Conservation (phyloP, 53 echinoderm and acorn worm species). For the Paracentrotus lividus region DNA sequence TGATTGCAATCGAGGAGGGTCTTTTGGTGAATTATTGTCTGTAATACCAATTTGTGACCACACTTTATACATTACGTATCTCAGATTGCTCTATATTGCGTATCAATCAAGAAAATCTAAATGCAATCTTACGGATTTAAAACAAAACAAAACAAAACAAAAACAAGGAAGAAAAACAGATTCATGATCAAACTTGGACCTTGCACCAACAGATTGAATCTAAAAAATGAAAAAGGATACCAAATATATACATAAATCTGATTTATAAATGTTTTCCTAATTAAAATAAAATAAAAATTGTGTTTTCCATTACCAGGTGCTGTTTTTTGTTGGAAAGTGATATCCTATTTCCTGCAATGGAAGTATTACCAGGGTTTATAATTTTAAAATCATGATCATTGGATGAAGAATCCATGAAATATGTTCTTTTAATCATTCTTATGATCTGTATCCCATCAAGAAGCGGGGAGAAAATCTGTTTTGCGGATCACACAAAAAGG, state of each 20-base stretch:
- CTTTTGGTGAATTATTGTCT: constrained; percentile 26
- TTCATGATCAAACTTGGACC: background rate
- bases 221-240: constrained; percentile 16
- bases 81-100: background rate
- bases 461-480: background rate
- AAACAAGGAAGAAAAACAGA: constrained; percentile 44
- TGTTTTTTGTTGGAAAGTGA: background rate
- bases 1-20: constrained; percentile 35
- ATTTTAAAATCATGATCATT: background rate
- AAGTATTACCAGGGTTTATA: background rate
- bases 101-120: background rate
- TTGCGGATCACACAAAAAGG: constrained; percentile 8
- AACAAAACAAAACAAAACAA: background rate
- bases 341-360: constrained; percentile 41
- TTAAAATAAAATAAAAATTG: constrained; percentile 29
- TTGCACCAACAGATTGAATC: constrained; percentile 25
- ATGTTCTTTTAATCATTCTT: constrained; percentile 49
- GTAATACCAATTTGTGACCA: background rate
- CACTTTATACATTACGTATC: too few species aligned
- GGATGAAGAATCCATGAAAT: constrained; percentile 32
- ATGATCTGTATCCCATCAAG: background rate
- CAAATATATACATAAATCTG: background rate
- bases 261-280: constrained; percentile 23
- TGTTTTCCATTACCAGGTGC: constrained; percentile 13
- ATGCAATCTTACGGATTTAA: background rate